Evolutionary conservation across 2,888 invertebrate genomes (phyloP), one percentile per base, ranked within the genome.

Genomic region (Pseudococcus viburni): DNA sequence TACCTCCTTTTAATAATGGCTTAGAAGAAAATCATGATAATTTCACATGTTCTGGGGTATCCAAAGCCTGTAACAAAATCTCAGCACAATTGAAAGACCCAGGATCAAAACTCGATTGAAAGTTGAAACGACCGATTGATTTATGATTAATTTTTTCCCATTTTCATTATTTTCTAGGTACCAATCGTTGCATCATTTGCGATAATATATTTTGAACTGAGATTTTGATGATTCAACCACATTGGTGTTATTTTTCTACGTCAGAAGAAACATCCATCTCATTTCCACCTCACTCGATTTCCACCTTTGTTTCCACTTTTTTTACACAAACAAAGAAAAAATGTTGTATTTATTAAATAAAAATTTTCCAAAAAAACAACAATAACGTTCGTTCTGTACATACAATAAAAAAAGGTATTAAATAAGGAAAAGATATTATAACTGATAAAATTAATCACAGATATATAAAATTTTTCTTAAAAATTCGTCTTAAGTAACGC

Each of bases 391-490:
- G 33, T 86, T 88, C 83, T 88, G 88, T 88, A 88, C 88, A 64
- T 64, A 64, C 64, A 64, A 22, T 64, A 88, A 88, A 22, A 86
- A 73, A 77, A 46, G 68, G 59, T 85, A 68, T 19, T 64, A 12
- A 59, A 55, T 55, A 64, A 64, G 46, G 46, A 86, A 86, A 86
- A 86, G 59, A 86, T 86, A 80, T 73, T 12, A 80, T 83, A 88
- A 86, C 86, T 86, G 86, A 86, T 86, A 86, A 86, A 86, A 86
- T 88, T 48, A 88, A 88, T 88, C 88, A 88, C 88, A 88, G 88
- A 88, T 88, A 88, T 83, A 88, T 48, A 88, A 88, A 83, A 55
- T 39, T 86, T 8, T 87, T 22, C 77, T 68, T 22, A 51, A 64
- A 68, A 86, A 86, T 46, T 86, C 33, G 42, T 59, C 33, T 64